A percentile compares a stretch with the other conserved stretches of the same genome.
phyloP scores from a whole-genome alignment of 2,113 vertebrate genomes.

The Rhipidura dahli region DNA sequence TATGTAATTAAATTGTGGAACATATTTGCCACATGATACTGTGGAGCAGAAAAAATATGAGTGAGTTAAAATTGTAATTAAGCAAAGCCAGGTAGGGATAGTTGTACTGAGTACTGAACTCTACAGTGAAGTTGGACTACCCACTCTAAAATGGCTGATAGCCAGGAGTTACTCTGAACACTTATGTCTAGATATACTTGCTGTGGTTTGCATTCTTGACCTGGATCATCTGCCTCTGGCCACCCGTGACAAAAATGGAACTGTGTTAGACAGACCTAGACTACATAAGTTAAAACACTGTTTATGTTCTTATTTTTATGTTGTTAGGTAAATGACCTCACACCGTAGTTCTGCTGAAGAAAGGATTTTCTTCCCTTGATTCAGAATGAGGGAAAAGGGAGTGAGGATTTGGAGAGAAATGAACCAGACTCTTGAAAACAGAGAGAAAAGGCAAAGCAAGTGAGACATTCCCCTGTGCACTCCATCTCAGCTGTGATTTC shows the following conservation, averaged over 20 bases:
- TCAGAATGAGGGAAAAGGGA: neutral
- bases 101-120: neutral
- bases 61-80: neutral
- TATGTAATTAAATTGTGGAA: conserved; percentile 1
- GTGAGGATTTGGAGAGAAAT: neutral
- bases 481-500: neutral
- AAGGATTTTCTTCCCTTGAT: neutral
- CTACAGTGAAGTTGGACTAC: neutral
- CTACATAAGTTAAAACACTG: neutral
- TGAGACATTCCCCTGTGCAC: neutral
- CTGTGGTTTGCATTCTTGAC: neutral
- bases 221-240: neutral
- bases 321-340: neutral
- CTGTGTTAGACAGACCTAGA: neutral
- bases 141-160: neutral
- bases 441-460: neutral
- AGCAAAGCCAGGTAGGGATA: neutral
- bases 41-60: neutral
- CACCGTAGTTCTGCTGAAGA: neutral
- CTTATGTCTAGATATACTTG: neutral
- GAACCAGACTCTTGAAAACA: neutral
- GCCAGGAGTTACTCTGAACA: neutral
- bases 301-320: neutral
- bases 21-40: neutral
- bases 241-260: neutral